Evolutionary conservation across 1,140 invertebrate species (phyloP).

Genomic region (Hyles vespertilio): DNA sequence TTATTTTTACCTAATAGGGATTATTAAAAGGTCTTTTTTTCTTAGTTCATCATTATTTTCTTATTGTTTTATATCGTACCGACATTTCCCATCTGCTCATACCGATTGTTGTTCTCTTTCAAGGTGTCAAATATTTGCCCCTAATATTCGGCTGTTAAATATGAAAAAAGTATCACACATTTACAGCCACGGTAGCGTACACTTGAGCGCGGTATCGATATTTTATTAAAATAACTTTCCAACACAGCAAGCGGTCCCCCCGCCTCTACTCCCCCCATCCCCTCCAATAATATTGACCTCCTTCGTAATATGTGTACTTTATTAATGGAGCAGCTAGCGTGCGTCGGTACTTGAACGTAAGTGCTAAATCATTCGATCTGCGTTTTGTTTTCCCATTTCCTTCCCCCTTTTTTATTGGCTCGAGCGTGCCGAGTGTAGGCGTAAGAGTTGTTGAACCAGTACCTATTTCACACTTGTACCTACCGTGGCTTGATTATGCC

Average conservation of each 20-base stretch:
- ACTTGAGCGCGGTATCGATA: too few species aligned
- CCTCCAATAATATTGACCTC: constrained; percentile 18
- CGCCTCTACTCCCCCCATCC: not conserved
- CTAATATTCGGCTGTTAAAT: too few species aligned
- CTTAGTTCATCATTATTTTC: too few species aligned
- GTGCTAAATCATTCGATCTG: constrained; percentile 23
- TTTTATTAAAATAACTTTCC: constrained; percentile 8
- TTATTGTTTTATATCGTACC: too few species aligned
- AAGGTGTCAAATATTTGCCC: too few species aligned
- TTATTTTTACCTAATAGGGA: too few species aligned
- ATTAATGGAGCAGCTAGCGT: constrained; percentile 18
- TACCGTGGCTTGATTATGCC: too few species aligned
- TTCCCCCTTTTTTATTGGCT: constrained; percentile 16
- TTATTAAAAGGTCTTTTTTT: too few species aligned
- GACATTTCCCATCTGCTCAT: too few species aligned
- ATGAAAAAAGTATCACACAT: too few species aligned
- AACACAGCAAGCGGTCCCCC: not conserved
- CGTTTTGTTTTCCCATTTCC: constrained; percentile 14
- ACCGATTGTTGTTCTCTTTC: too few species aligned
- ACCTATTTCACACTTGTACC: not conserved
- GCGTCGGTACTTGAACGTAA: constrained; percentile 15
- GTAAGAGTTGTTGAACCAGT: constrained; percentile 1
- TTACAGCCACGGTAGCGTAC: too few species aligned
- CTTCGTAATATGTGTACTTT: constrained; percentile 22
- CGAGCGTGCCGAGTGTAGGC: constrained; percentile 2